Base-by-base conservation (phyloP, 1,140 invertebrate species). In the Lethocerus indicus region DNA sequence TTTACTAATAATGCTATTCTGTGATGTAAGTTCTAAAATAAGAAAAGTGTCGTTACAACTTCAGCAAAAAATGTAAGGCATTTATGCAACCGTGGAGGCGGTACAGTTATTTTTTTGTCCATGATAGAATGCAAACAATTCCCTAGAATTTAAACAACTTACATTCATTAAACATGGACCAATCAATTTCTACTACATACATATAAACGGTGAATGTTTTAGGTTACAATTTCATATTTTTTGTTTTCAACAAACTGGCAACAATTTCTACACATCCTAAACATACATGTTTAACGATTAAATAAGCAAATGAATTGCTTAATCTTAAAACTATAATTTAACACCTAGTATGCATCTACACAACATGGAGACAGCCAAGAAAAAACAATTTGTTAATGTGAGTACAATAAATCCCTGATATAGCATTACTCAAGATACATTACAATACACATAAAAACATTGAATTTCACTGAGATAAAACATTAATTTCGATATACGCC, bases 191-290 rank as follows among this genome's bases (percentile, higher is more conserved):
- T 51, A 51, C 46, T 53, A 53, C 46, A 53, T 53, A 53, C 51
- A 53, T 53, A 35, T 42, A 52, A 39, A 49, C 28, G 28, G 51
- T 47, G 51, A 48, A 42, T 47, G 18, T 51, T 48, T 52, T 48
- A 36, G 51, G 45, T 35, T 53, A 49, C 46, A 42, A 53, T 49
- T 53, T 53, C 45, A 18, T 51, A 23, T 39, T 45, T 47, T 52
- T 52, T 41, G 32, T 42, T 49, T 53, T 49, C 49, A 53, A 53
- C 51, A 53, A 49, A 47, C 49, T 53, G 51, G 51, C 51, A 53
- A 53, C 51, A 53, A 53, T 53, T 53, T 53, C 51, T 53, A 53
- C 51, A 53, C 51, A 53, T 53, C 51, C 51, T 53, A 53, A 49
- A 53, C 46, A 53, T 49, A 53, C 44, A 53, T 47, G 16, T 20